A percentile compares a stretch with the other conserved stretches of the same genome.
phyloP scores from a whole-genome alignment of 2,797 vertebrate genomes.

The Falco concolor region DNA sequence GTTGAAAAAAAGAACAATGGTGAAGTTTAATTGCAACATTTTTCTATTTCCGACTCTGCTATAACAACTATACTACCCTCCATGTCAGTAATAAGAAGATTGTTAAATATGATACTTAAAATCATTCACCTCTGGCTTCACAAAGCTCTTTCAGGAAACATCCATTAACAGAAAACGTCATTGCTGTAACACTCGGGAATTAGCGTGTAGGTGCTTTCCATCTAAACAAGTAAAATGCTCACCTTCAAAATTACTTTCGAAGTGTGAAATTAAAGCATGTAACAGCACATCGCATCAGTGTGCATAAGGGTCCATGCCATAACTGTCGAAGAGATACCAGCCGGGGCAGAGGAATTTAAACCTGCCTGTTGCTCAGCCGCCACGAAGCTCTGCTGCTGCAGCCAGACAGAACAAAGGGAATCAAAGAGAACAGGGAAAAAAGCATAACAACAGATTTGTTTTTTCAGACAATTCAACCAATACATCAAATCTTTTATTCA shows the following conservation, averaged over 20 bases:
- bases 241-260: not conserved
- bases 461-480: not conserved
- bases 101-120: not conserved
- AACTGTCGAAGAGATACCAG: not conserved
- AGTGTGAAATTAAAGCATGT: not conserved
- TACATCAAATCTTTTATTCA: not conserved
- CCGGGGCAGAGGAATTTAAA: not conserved
- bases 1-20: not conserved
- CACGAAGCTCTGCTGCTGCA: not conserved
- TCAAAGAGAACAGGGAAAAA: not conserved
- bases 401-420: not conserved
- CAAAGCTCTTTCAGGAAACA: not conserved
- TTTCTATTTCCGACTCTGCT: slow-evolving; percentile 2
- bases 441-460: not conserved
- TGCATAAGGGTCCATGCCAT: not conserved
- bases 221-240: not conserved
- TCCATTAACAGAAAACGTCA: not conserved
- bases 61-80: not conserved
- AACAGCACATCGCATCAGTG: not conserved
- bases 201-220: not conserved
- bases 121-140: slow-evolving; percentile 11
- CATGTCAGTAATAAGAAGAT: not conserved
- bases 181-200: not conserved
- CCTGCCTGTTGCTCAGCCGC: not conserved
- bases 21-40: not conserved